phyloP scores from a whole-genome alignment of 2,113 vertebrate genomes.

The Heteronetta atricapilla region DNA sequence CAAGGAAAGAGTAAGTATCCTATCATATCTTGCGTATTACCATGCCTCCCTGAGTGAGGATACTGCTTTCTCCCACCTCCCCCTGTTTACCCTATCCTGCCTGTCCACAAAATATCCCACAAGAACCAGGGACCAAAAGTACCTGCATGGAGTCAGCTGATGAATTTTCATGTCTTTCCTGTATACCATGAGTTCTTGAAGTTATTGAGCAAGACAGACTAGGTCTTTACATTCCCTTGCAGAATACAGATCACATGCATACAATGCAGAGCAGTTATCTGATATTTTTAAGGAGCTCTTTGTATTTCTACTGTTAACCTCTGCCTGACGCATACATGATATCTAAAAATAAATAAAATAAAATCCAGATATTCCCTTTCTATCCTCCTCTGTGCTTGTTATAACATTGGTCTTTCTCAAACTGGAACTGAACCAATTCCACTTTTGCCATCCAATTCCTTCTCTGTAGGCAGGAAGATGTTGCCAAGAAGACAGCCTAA shows the following conservation, averaged over 20 bases:
- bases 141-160: not conserved
- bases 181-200: not conserved
- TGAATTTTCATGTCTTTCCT: not conserved
- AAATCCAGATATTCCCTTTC: not conserved
- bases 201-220: not conserved
- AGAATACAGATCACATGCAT: not conserved
- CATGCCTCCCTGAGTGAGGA: not conserved
- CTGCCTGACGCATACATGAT: not conserved
- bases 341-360: not conserved
- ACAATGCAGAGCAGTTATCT: not conserved
- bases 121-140: not conserved
- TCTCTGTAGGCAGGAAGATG: not conserved
- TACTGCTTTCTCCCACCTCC: not conserved
- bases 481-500: not conserved
- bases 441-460: not conserved
- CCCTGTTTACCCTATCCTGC: not conserved
- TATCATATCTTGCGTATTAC: not conserved
- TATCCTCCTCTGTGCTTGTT: not conserved
- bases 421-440: not conserved
- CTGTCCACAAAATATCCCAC: not conserved
- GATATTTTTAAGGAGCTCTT: not conserved
- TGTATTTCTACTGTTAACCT: not conserved
- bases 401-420: not conserved
- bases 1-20: not conserved
- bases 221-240: not conserved